These are phyloP conservation scores for Lepidochrysops patricia DNA, from an alignment of 2,888 invertebrate species.

Conservation along the genomic window DNA sequence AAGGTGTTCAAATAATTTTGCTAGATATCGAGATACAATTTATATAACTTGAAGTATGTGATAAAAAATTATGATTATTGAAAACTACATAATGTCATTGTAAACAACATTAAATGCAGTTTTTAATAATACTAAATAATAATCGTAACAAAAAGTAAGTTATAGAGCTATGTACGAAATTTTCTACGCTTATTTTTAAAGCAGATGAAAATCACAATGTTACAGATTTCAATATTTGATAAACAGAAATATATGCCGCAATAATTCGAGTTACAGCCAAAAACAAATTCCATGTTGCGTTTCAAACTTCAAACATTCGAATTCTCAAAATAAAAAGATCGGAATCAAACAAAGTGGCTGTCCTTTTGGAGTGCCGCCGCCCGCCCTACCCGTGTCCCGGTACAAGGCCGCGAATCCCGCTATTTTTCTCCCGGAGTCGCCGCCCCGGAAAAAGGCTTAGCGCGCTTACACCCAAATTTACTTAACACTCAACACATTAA, in stretches of 20 bases:
- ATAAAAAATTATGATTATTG: no score
- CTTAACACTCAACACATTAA: slow-evolving; percentile 71
- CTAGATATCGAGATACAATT: no score
- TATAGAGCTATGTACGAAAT: no score
- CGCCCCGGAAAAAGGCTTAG: slow-evolving; percentile 61
- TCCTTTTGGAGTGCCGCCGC: slow-evolving; percentile 2
- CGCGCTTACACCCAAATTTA: slow-evolving; percentile 73
- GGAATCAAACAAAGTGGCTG: slow-evolving; percentile 6
- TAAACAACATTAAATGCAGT: no score
- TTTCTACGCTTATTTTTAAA: no score
- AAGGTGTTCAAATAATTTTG: no score
- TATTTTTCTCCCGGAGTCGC: slow-evolving; percentile 46
- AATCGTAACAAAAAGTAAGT: no score
- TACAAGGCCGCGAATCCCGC: slow-evolving; percentile 43
- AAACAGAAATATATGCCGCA: no score
- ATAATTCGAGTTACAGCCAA: neutral
- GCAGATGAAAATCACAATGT: no score
- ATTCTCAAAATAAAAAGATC: slow-evolving; percentile 3
- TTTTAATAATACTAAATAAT: no score
- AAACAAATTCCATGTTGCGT: neutral
- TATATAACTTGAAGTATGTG: no score
- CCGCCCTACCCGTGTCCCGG: neutral
- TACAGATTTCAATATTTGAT: neutral
- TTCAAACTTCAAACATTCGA: neutral
- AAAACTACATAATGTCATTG: no score